A percentile compares a stretch with the other conserved stretches of the same genome.
These are phyloP conservation scores for Crossaster papposus DNA, from an alignment of 53 echinoderm and acorn worm genomes.

Conservation along the genomic window DNA sequence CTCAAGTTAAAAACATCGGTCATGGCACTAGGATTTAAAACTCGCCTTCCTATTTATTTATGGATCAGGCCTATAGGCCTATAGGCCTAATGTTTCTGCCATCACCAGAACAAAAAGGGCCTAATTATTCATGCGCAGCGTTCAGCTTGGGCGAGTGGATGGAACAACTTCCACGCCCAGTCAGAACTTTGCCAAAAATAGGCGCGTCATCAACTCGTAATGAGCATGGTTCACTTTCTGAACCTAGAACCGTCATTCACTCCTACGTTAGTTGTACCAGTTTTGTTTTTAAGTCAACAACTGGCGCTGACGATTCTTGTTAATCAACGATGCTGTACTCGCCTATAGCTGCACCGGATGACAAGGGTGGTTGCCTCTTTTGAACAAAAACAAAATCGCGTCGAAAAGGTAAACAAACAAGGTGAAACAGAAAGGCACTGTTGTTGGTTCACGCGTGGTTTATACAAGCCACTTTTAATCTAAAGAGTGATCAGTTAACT, in stretches of 20 bases:
- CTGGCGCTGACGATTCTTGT: background rate
- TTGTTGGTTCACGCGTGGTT: background rate
- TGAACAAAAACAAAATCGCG: background rate
- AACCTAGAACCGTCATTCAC: no score
- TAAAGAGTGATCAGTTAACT: background rate
- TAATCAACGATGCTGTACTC: background rate
- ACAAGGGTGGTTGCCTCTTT: background rate
- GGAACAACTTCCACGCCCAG: background rate
- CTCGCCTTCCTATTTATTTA: background rate
- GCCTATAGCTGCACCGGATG: background rate
- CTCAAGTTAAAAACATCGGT: constrained; percentile 45
- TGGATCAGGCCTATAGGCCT: no score
- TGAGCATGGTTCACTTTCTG: background rate
- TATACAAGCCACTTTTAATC: background rate
- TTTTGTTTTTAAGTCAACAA: background rate
- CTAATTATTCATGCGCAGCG: background rate
- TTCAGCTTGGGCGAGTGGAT: constrained; percentile 1
- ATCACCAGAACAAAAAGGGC: background rate
- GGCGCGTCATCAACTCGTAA: background rate
- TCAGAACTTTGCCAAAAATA: background rate
- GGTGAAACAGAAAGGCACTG: background rate
- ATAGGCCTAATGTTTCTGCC: background rate
- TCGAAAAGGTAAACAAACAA: background rate
- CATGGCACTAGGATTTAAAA: background rate
- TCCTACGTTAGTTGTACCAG: background rate